Conservation (phyloP, 2,888 invertebrate species). For the Tolmerus cingulatus region DNA sequence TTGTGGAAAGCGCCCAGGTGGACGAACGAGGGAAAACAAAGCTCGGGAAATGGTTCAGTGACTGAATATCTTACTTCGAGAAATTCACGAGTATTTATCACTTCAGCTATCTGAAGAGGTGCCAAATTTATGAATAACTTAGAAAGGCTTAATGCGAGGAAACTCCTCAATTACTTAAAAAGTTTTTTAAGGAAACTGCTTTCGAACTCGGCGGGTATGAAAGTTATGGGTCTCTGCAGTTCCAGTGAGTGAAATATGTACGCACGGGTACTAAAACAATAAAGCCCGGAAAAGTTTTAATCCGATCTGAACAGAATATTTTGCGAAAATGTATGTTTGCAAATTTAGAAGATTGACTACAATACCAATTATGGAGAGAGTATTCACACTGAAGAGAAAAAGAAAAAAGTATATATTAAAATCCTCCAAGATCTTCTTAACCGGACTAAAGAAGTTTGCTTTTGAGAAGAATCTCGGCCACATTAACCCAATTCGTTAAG, state of each 20-base stretch:
- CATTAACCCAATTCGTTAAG: slow-evolving; percentile 3
- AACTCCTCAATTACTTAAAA: background rate
- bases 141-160: background rate
- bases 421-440: background rate
- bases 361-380: background rate
- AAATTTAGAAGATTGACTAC: background rate
- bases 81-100: background rate
- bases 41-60: background rate
- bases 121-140: background rate
- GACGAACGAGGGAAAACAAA: background rate
- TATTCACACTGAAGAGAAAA: background rate
- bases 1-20: background rate
- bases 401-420: background rate
- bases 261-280: background rate
- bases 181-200: background rate
- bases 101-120: background rate
- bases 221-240: background rate
- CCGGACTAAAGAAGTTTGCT: background rate
- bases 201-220: background rate
- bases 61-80: background rate
- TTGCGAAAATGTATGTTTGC: background rate
- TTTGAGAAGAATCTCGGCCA: background rate
- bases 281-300: background rate
- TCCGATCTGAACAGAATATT: background rate
- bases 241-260: background rate